Percentiles rank a stretch among this genome's conserved stretches.
These are phyloP conservation scores for Boloria euphrosyne DNA, from an alignment of 2,888 invertebrate species.

Conservation along the genomic window DNA sequence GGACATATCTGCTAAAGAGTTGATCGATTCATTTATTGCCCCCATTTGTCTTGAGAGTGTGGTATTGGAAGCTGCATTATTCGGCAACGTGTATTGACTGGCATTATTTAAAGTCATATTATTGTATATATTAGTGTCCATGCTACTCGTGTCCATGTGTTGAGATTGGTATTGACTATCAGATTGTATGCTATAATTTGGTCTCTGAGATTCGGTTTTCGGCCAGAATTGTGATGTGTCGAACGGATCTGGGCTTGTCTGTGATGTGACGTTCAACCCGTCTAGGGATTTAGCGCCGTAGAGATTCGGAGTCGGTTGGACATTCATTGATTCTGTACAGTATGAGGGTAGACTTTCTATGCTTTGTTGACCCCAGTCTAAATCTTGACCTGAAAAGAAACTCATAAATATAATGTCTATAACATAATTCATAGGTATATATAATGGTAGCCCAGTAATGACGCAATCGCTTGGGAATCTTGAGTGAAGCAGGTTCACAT, in stretches of 20 bases:
- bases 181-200: constrained; percentile 49
- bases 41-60: constrained; percentile 46
- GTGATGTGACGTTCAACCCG: constrained; percentile 51
- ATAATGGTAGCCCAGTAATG: too few relatives aligned
- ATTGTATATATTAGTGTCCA: constrained; percentile 53
- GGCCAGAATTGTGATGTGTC: constrained; percentile 67
- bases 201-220: constrained; percentile 54
- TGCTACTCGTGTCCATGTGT: constrained; percentile 47
- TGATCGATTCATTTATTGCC: constrained; percentile 44
- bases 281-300: constrained; percentile 73
- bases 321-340: constrained; percentile 48
- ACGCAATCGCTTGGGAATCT: too few relatives aligned
- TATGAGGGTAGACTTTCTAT: constrained; percentile 68
- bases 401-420: background rate
- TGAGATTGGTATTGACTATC: constrained; percentile 60
- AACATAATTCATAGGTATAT: too few relatives aligned
- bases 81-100: constrained; percentile 50
- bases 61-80: constrained; percentile 51
- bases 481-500: too few relatives aligned
- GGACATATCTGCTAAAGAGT: constrained; percentile 64
- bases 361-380: constrained; percentile 68
- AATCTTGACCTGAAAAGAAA: constrained; percentile 56
- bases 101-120: constrained; percentile 53
- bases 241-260: constrained; percentile 59
- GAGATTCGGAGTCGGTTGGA: constrained; percentile 54